These are phyloP conservation scores for Tipula lateralis DNA, from an alignment of 2,888 invertebrate species.

Conservation along the genomic window DNA sequence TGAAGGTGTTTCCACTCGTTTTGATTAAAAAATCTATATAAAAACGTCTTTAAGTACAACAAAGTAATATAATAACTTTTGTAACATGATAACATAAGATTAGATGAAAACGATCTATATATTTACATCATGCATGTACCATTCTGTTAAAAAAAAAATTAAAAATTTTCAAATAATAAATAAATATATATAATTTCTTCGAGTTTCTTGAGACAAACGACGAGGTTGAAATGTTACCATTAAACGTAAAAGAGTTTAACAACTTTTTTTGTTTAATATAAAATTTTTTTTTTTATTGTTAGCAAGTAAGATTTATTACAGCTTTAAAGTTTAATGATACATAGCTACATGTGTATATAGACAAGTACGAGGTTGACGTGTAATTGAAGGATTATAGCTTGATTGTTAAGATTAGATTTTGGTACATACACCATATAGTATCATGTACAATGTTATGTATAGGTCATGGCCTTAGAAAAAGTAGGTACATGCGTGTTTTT, in stretches of 20 bases:
- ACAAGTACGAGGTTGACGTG: neutral
- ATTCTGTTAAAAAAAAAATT: neutral
- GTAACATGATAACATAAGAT: slow-evolving; percentile 11
- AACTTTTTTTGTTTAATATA: neutral
- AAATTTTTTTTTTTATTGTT: neutral
- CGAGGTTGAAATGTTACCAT: neutral
- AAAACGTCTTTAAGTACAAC: neutral
- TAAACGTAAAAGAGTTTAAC: neutral
- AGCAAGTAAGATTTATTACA: neutral
- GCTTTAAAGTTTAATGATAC: neutral
- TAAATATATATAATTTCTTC: neutral
- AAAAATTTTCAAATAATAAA: neutral
- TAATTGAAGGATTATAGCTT: neutral
- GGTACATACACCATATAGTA: neutral
- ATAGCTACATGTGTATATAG: no score
- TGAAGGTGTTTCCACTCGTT: neutral
- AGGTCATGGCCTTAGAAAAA: no score
- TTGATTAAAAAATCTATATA: neutral
- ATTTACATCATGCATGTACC: slow-evolving; percentile 15
- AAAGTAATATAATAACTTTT: neutral
- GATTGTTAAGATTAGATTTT: neutral
- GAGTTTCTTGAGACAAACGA: neutral
- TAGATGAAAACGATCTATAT: neutral
- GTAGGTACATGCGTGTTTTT: no score
- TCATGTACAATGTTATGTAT: no score